Conservation (phyloP, 2,888 invertebrate species). For the Hydrotaea cyrtoneurina region DNA sequence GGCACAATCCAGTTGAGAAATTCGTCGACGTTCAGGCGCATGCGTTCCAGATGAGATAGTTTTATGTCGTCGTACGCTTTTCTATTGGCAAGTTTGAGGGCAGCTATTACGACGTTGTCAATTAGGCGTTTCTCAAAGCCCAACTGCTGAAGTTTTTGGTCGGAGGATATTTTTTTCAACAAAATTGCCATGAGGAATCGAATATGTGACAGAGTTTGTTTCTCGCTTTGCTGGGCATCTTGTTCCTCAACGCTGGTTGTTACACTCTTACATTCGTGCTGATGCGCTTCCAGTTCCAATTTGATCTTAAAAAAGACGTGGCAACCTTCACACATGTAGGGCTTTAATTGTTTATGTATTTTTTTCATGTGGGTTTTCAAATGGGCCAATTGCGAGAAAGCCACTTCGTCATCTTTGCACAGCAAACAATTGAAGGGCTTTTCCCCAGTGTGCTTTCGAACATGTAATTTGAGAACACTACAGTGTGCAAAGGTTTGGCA, state of each 20-base stretch:
- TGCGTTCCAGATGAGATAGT: conserved; percentile 83
- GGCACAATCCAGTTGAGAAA: conserved; percentile 92
- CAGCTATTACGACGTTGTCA: conserved; percentile 90
- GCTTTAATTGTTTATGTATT: conserved; percentile 89
- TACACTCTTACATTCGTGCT: conserved; percentile 80
- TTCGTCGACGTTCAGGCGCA: conserved; percentile 88
- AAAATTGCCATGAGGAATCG: conserved; percentile 90
- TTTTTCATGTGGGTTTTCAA: conserved; percentile 94
- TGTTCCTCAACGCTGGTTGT: conserved; percentile 60
- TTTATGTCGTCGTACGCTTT: conserved; percentile 84
- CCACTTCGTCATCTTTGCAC: conserved; percentile 84
- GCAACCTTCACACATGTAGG: conserved; percentile 89
- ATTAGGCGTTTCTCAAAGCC: conserved; percentile 88
- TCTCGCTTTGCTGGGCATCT: conserved; percentile 68
- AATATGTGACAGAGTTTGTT: conserved; percentile 87
- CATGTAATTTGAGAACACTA: conserved; percentile 91
- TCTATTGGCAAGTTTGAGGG: conserved; percentile 88
- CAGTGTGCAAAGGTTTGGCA: conserved; percentile 87
- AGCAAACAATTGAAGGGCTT: conserved; percentile 89
- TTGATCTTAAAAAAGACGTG: conserved; percentile 89
- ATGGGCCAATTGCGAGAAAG: conserved; percentile 91
- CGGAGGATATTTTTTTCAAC: conserved; percentile 91
- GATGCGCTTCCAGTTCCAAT: conserved; percentile 86
- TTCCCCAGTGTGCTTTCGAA: conserved; percentile 91
- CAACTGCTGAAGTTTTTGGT: conserved; percentile 88